phyloP scores from a whole-genome alignment of 1,140 invertebrate species.

The Dreissena polymorpha region DNA sequence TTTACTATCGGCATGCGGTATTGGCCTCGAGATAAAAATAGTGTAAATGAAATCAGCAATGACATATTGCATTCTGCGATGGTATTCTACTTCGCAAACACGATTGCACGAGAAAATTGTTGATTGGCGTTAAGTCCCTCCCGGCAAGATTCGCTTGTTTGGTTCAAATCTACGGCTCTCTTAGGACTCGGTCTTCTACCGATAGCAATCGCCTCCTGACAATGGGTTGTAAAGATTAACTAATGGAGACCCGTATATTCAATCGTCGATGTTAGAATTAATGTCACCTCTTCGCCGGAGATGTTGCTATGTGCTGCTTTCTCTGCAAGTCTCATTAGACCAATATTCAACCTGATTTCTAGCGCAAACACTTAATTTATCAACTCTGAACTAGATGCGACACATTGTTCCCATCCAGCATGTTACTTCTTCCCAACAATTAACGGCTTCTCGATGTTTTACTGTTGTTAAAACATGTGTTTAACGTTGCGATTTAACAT shows the following conservation, averaged over 20 bases:
- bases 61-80: too few species aligned
- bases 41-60: too few species aligned
- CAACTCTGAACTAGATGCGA: conserved; percentile 36
- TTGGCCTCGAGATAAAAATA: too few species aligned
- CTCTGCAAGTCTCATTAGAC: conserved; percentile 34
- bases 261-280: conserved; percentile 22
- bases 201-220: conserved; percentile 14
- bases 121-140: conserved; percentile 3
- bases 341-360: conserved; percentile 39
- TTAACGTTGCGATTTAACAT: too few species aligned
- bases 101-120: background rate
- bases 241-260: conserved; percentile 32
- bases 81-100: too few species aligned
- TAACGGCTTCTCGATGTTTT: too few species aligned
- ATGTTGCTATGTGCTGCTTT: conserved; percentile 24
- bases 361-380: conserved; percentile 50
- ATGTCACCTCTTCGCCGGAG: conserved; percentile 40
- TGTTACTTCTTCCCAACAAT: too few species aligned
- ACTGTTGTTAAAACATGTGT: too few species aligned
- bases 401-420: too few species aligned
- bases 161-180: conserved; percentile 22
- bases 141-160: conserved; percentile 6
- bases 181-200: background rate
- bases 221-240: conserved; percentile 14
- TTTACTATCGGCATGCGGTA: too few species aligned